Percentiles rank a stretch among this genome's conserved stretches.
Conservation (phyloP, 2,113 vertebrate species). For the Tetrax tetrax region DNA sequence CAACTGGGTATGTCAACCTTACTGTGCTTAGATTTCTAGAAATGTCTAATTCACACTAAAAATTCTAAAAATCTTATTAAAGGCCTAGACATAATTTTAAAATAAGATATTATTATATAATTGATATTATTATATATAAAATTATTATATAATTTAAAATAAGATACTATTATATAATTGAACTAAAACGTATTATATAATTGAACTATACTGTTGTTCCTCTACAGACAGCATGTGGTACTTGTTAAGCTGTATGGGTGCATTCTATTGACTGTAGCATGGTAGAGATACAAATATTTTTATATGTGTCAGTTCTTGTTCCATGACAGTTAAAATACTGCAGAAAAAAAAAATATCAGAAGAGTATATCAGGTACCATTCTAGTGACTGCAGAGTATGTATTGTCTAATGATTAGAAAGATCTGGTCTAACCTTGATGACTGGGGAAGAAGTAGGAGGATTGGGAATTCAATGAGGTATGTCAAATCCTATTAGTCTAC, state of each 20-base stretch:
- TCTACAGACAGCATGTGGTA: neutral
- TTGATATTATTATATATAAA: too few species aligned
- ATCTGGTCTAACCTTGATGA: neutral
- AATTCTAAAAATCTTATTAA: neutral
- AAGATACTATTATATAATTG: neutral
- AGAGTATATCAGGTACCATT: neutral
- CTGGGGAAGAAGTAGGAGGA: conserved; percentile 15
- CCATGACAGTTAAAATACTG: neutral
- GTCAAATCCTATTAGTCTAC: conserved; percentile 73
- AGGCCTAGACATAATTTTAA: neutral
- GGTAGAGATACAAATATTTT: neutral
- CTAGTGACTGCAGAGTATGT: neutral
- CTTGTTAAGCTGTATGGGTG: neutral
- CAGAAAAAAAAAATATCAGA: neutral
- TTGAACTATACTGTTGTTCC: neutral
- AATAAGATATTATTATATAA: neutral
- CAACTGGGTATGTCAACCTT: neutral
- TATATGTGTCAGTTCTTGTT: neutral
- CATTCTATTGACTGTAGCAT: neutral
- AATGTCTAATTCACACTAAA: neutral
- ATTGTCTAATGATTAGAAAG: neutral
- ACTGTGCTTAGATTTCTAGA: neutral
- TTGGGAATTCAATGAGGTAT: conserved; percentile 55
- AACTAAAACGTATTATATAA: neutral
- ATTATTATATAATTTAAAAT: too few species aligned